phyloP scores from a whole-genome alignment of 2,888 invertebrate species.

The Cosmorhoe ocellata region DNA sequence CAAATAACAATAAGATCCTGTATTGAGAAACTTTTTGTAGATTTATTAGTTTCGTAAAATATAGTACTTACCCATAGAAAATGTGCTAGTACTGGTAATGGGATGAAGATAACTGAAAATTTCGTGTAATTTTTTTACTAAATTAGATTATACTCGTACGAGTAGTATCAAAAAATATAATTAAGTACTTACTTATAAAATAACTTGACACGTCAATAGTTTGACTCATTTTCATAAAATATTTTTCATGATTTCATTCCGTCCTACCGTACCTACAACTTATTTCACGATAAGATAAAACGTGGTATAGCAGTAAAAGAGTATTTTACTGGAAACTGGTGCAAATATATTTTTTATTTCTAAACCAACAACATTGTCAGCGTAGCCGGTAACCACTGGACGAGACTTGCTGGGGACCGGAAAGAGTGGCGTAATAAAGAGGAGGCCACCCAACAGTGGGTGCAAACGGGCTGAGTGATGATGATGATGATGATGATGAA shows the following conservation, averaged over 20 bases:
- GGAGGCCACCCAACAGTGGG: too few species aligned
- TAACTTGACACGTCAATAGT: not conserved
- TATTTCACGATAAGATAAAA: constrained; percentile 3
- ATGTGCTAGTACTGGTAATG: constrained; percentile 46
- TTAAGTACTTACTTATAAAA: not conserved
- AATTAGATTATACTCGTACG: too few species aligned
- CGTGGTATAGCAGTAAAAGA: not conserved
- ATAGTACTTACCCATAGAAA: constrained; percentile 47
- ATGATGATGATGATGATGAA: too few species aligned
- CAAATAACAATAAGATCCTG: too few species aligned
- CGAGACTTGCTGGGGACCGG: too few species aligned
- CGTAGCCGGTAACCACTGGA: too few species aligned
- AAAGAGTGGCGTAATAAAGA: too few species aligned
- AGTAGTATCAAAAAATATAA: not conserved
- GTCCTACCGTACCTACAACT: not conserved
- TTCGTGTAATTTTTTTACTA: too few species aligned
- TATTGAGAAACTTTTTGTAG: too few species aligned
- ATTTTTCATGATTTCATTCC: not conserved
- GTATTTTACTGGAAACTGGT: not conserved
- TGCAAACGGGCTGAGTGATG: too few species aligned
- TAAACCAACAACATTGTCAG: too few species aligned
- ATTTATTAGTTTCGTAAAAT: too few species aligned
- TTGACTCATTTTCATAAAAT: not conserved
- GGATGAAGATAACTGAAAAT: constrained; percentile 10
- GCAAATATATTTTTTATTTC: not conserved